Conservation (phyloP, 2,113 vertebrate species). For the Colistium nudipinnis region DNA sequence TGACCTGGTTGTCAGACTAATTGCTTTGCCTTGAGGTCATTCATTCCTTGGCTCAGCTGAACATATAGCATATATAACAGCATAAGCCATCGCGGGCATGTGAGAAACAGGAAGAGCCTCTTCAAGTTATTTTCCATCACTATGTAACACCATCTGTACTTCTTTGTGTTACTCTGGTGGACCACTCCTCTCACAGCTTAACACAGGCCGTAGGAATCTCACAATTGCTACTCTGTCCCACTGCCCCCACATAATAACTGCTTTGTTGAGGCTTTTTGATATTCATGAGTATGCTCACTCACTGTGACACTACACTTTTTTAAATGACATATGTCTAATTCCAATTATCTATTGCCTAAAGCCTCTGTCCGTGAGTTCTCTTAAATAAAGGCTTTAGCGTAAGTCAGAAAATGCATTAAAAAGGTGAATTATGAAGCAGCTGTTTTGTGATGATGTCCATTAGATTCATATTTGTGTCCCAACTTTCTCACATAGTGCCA, state of each 20-base stretch:
- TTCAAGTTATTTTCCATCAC: background rate
- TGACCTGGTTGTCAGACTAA: constrained; percentile 48
- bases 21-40: constrained; percentile 19
- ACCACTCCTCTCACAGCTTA: constrained; percentile 17
- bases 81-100: background rate
- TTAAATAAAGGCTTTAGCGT: constrained; percentile 33
- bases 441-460: constrained; percentile 53
- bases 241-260: constrained; percentile 25
- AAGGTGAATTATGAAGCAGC: constrained; percentile 48
- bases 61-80: constrained; percentile 4
- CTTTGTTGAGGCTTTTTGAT: constrained; percentile 56
- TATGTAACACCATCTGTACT: background rate
- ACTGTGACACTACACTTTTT: constrained; percentile 64
- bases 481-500: constrained; percentile 17
- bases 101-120: background rate
- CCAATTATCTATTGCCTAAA: constrained; percentile 64
- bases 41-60: constrained; percentile 24
- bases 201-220: constrained; percentile 13
- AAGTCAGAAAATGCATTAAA: constrained; percentile 32
- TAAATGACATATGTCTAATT: constrained; percentile 69
- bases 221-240: constrained; percentile 20
- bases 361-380: constrained; percentile 38
- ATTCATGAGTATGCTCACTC: constrained; percentile 67
- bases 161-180: background rate
- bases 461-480: constrained; percentile 48